phyloP scores from a whole-genome alignment of 2,888 invertebrate genomes.

The Chrysolina haemoptera region DNA sequence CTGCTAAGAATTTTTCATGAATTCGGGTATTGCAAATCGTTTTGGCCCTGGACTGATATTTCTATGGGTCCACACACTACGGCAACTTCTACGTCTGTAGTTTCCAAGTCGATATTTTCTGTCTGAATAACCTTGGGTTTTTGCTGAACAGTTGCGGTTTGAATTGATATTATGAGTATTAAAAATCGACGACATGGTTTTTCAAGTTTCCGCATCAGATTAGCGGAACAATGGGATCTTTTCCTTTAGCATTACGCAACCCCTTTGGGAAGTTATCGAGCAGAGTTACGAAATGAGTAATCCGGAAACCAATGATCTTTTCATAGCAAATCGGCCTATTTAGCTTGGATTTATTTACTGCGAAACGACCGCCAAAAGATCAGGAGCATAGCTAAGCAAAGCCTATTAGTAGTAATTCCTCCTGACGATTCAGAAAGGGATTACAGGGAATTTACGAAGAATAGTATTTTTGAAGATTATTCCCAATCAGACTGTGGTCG shows the following conservation, averaged over 20 bases:
- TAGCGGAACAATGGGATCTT: not conserved
- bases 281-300: conserved; percentile 8
- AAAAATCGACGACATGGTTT: not conserved
- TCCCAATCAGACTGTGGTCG: not conserved
- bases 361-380: conserved; percentile 17
- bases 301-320: conserved; percentile 22
- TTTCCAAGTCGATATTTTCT: too few species aligned
- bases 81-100: too few species aligned
- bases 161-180: too few species aligned
- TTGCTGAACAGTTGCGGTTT: too few species aligned
- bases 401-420: conserved; percentile 17
- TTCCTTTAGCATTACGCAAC: conserved; percentile 10
- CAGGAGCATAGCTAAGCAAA: conserved; percentile 4
- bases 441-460: not conserved
- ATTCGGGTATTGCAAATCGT: too few species aligned
- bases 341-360: conserved; percentile 21
- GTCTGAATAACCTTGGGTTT: too few species aligned
- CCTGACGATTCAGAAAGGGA: not conserved
- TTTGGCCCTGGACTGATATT: too few species aligned
- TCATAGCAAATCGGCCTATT: conserved; percentile 10
- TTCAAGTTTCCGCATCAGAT: not conserved
- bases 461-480: not conserved
- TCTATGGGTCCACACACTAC: too few species aligned
- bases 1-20: too few species aligned
- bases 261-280: conserved; percentile 3